A percentile compares a stretch with the other conserved stretches of the same genome.
phyloP scores from a whole-genome alignment of 2,797 vertebrate species.

The Aulostomus chinensis region DNA sequence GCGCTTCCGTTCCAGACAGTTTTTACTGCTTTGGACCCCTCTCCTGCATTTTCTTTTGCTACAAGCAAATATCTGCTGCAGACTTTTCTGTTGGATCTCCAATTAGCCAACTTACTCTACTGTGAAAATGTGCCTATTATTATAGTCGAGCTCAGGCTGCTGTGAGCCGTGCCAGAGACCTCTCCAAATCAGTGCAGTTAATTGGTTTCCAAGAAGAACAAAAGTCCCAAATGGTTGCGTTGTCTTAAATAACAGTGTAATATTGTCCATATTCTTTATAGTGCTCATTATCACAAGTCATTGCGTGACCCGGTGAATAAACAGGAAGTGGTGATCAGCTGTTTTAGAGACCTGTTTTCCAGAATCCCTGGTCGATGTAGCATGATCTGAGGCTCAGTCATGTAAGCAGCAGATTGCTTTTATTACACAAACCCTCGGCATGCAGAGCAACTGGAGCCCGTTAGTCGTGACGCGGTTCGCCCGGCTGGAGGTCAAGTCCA shows the following conservation, averaged over 20 bases:
- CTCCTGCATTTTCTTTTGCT: constrained; percentile 16
- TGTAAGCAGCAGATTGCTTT: constrained; percentile 24
- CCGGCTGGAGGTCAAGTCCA: constrained; percentile 57
- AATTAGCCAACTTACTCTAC: constrained; percentile 47
- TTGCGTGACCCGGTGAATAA: background rate
- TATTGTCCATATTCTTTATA: constrained; percentile 2
- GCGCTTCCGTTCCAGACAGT: constrained; percentile 5
- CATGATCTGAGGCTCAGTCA: no score
- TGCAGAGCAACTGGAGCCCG: constrained; percentile 34
- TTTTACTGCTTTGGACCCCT: background rate
- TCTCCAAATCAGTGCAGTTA: constrained; percentile 19
- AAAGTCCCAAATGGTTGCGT: constrained; percentile 4
- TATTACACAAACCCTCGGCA: constrained; percentile 14
- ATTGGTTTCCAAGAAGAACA: constrained; percentile 33
- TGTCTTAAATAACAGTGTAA: background rate
- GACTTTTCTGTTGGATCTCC: constrained; percentile 30
- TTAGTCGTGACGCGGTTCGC: constrained; percentile 30
- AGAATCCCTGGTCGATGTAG: no score
- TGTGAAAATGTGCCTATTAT: constrained; percentile 45
- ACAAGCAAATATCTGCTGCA: constrained; percentile 27
- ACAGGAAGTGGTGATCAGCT: no score
- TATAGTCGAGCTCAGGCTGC: constrained; percentile 18
- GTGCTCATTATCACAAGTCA: background rate
- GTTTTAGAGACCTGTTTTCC: background rate
- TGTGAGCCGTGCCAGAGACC: constrained; percentile 14